phyloP scores from a whole-genome alignment of 2,888 invertebrate species.

The Lordiphosa fenestrarum region DNA sequence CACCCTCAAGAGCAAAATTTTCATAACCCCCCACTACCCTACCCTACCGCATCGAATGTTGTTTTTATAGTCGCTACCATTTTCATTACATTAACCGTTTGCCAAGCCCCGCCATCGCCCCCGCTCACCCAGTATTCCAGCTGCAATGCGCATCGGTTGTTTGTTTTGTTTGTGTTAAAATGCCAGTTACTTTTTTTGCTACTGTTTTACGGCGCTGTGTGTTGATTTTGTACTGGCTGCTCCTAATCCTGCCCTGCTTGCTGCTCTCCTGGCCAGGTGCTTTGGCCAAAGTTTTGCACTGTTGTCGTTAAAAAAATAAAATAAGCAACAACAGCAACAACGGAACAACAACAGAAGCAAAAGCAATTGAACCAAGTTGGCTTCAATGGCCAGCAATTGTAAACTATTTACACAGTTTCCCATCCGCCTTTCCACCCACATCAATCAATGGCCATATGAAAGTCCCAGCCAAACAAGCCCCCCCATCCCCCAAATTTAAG shows the following conservation, averaged over 20 bases:
- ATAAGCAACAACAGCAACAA: slow-evolving; percentile 8
- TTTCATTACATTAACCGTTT: slow-evolving; percentile 71
- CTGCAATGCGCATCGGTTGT: slow-evolving; percentile 36
- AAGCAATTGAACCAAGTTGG: slow-evolving; percentile 52
- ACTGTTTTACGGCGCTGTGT: slow-evolving; percentile 48
- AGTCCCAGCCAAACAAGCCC: slow-evolving; percentile 16
- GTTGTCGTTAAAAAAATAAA: slow-evolving; percentile 36
- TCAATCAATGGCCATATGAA: slow-evolving; percentile 66
- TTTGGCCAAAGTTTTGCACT: slow-evolving; percentile 41
- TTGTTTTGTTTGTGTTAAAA: slow-evolving; percentile 37
- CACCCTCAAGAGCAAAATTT: slow-evolving; percentile 7
- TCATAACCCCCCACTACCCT: slow-evolving; percentile 11
- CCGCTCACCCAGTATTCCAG: background rate
- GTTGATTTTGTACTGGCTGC: slow-evolving; percentile 57
- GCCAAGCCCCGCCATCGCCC: slow-evolving; percentile 20
- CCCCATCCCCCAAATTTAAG: slow-evolving; percentile 15
- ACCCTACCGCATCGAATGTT: slow-evolving; percentile 52
- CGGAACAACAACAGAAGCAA: slow-evolving; percentile 32
- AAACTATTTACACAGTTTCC: slow-evolving; percentile 49
- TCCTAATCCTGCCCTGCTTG: slow-evolving; percentile 7
- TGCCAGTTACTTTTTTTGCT: slow-evolving; percentile 45
- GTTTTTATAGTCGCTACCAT: slow-evolving; percentile 65
- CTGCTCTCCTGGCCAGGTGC: slow-evolving; percentile 12
- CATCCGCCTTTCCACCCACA: slow-evolving; percentile 6
- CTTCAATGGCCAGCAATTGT: slow-evolving; percentile 54